Evolutionary conservation across 1,140 invertebrate species (phyloP).

Genomic region (Drosophila murphyi): DNA sequence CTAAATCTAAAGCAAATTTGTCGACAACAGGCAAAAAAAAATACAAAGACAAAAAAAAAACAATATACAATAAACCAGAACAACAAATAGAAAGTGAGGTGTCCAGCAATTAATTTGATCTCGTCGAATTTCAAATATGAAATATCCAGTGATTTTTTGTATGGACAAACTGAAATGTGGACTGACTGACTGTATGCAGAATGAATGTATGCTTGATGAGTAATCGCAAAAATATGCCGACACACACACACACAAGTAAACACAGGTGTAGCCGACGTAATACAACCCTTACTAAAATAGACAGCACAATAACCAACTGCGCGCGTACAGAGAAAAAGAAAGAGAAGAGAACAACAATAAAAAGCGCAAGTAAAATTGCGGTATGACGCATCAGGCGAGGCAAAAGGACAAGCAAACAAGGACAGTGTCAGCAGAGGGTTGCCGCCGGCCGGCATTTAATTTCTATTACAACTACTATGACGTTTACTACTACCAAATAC

Average conservation of each 20-base stretch:
- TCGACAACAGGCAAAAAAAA: constrained; percentile 13
- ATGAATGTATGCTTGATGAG: constrained; percentile 46
- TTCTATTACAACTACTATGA: constrained; percentile 37
- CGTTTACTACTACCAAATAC: constrained; percentile 12
- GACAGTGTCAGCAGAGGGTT: constrained; percentile 57
- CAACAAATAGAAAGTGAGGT: constrained; percentile 1
- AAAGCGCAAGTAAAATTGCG: constrained; percentile 77
- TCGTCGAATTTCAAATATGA: constrained; percentile 58
- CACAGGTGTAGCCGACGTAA: constrained; percentile 43
- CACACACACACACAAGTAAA: constrained; percentile 19
- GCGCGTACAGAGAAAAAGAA: constrained; percentile 17
- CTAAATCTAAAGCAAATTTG: constrained; percentile 32
- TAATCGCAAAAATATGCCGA: constrained; percentile 69
- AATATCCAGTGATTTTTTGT: constrained; percentile 29
- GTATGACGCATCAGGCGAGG: constrained; percentile 71
- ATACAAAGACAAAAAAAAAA: constrained; percentile 2
- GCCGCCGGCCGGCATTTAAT: constrained; percentile 52
- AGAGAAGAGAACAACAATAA: constrained; percentile 37
- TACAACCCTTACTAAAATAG: constrained; percentile 48
- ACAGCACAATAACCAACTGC: constrained; percentile 31
- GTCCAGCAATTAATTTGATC: constrained; percentile 46
- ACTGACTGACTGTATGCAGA: constrained; percentile 34
- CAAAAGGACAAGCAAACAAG: constrained; percentile 58
- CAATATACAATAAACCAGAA: neutral
- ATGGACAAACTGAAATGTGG: no score